These are phyloP conservation scores for Xerus inauris DNA, from an alignment of 2,113 vertebrate species.

Conservation along the genomic window DNA sequence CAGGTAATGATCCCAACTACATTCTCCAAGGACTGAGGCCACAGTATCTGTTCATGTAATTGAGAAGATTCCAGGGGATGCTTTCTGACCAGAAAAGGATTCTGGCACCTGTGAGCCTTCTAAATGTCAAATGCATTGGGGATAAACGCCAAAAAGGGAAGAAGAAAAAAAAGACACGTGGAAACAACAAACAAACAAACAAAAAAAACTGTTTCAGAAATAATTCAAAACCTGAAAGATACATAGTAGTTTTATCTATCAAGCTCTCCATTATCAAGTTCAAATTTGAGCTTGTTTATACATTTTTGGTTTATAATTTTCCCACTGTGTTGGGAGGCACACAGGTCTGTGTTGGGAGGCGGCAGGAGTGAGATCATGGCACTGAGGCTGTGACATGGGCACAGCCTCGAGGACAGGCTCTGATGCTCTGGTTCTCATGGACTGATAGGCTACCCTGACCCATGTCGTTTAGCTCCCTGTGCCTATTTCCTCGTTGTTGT, in stretches of 20 bases:
- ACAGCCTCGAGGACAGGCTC: background rate
- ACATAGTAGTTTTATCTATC: background rate
- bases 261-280: background rate
- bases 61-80: no score
- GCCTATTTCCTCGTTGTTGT: background rate
- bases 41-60: background rate
- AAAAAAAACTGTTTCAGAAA: background rate
- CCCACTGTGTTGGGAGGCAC: background rate
- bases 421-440: rapidly evolving
- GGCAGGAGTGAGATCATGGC: rapidly evolving
- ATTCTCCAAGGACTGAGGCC: no score
- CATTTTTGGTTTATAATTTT: background rate
- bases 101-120: background rate
- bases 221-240: background rate
- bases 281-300: background rate
- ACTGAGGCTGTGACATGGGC: no score
- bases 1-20: background rate
- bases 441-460: background rate
- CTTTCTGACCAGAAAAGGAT: background rate
- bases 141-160: background rate
- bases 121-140: background rate
- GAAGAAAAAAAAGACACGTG: background rate
- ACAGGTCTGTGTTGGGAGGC: background rate
- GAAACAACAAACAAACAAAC: background rate
- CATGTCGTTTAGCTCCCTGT: background rate